Percentiles rank a stretch among this genome's conserved stretches.
Evolutionary conservation across 1,140 invertebrate species (phyloP).

Genomic region (Tetramorium alpestre): DNA sequence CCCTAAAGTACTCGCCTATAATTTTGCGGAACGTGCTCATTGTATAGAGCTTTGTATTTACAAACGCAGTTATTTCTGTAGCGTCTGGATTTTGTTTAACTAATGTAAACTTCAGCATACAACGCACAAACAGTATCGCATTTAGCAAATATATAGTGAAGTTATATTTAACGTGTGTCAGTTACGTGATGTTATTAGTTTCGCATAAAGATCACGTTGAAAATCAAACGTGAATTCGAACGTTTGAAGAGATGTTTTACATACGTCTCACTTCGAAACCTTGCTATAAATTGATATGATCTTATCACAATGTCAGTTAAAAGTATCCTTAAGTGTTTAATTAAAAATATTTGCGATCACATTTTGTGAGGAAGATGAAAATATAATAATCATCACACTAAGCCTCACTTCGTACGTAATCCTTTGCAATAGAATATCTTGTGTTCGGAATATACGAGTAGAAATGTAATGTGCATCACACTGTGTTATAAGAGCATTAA

Average conservation of each 20-base stretch:
- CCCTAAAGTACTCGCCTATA: background rate
- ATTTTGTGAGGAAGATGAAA: background rate
- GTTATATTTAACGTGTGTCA: conserved; percentile 47
- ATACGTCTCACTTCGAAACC: background rate
- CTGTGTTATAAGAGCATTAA: background rate
- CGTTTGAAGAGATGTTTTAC: background rate
- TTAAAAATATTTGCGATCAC: background rate
- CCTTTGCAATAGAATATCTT: background rate
- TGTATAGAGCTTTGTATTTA: conserved; percentile 8
- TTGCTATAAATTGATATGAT: conserved; percentile 13
- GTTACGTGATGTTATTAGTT: conserved; percentile 19
- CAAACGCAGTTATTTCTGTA: conserved; percentile 13
- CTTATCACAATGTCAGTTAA: conserved; percentile 38
- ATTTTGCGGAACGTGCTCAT: background rate
- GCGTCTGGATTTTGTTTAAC: conserved; percentile 36
- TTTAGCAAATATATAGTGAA: conserved; percentile 27
- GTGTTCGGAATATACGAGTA: background rate
- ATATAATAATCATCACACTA: background rate
- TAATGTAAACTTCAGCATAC: background rate
- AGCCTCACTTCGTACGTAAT: background rate
- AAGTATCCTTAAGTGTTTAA: background rate
- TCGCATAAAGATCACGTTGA: conserved; percentile 21
- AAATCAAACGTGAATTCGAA: background rate
- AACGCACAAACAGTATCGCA: conserved; percentile 20
- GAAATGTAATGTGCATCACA: background rate